phyloP scores from a whole-genome alignment of 1,140 invertebrate species.

The Leptinotarsa undecemlineata region DNA sequence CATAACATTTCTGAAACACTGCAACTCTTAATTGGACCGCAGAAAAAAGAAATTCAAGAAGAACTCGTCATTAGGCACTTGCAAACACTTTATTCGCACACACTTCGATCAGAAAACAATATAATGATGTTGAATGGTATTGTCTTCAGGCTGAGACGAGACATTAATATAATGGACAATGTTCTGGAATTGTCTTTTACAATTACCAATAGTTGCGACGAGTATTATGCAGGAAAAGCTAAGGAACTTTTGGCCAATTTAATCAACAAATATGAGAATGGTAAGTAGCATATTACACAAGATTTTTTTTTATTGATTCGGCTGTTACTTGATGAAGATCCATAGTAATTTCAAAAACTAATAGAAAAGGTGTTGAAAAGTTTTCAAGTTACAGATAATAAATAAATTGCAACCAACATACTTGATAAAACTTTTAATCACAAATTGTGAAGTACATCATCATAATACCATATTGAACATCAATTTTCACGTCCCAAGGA shows the following conservation, averaged over 20 bases:
- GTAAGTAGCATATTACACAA: slow-evolving; percentile 24
- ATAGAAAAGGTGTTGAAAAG: too few species aligned
- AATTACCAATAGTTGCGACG: slow-evolving; percentile 47
- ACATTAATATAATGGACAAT: slow-evolving; percentile 51
- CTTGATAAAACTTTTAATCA: too few species aligned
- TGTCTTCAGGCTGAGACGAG: slow-evolving; percentile 42
- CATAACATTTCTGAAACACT: slow-evolving; percentile 26
- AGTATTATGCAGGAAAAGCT: slow-evolving; percentile 50
- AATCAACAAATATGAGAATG: slow-evolving; percentile 57
- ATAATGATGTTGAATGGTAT: slow-evolving; percentile 18
- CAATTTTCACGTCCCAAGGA: too few species aligned
- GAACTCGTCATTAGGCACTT: slow-evolving; percentile 25
- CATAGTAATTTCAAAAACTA: too few species aligned
- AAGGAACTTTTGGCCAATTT: slow-evolving; percentile 57
- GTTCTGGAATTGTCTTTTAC: slow-evolving; percentile 53
- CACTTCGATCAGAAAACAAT: background rate
- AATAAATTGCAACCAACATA: too few species aligned
- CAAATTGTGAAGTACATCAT: too few species aligned
- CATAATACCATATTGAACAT: too few species aligned
- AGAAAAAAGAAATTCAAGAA: slow-evolving; percentile 25
- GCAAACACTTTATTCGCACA: slow-evolving; percentile 16
- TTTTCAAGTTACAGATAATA: too few species aligned
- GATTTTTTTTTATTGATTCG: too few species aligned
- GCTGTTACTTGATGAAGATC: too few species aligned
- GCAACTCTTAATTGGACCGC: slow-evolving; percentile 29